phyloP scores from a whole-genome alignment of 1,140 invertebrate genomes.

The Anastatus disparis region DNA sequence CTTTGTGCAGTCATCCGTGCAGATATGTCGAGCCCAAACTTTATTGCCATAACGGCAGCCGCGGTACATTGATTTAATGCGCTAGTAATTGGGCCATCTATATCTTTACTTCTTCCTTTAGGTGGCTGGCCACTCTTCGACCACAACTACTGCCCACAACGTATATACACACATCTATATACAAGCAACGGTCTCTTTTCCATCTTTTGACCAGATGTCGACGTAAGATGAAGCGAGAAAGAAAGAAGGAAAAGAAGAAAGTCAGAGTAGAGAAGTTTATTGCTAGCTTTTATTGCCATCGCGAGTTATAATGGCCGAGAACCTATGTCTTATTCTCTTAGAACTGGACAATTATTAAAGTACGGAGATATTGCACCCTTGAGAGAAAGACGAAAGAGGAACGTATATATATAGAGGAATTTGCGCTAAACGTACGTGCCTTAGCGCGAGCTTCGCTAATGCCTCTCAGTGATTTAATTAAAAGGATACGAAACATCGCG shows the following conservation, averaged over 20 bases:
- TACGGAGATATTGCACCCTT: conserved; percentile 37
- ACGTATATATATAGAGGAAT: too few species aligned
- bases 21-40: conserved; percentile 17
- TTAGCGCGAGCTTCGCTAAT: conserved; percentile 6
- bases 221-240: not conserved
- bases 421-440: not conserved
- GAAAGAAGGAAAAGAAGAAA: not conserved
- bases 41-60: conserved; percentile 33
- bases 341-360: conserved; percentile 38
- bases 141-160: conserved; percentile 15
- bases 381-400: not conserved
- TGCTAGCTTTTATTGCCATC: conserved; percentile 39
- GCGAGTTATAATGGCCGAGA: not conserved
- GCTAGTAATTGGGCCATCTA: conserved; percentile 35
- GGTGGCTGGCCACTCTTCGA: conserved; percentile 24
- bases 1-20: conserved; percentile 6
- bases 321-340: conserved; percentile 26
- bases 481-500: too few species aligned
- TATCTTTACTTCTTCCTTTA: not conserved
- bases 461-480: conserved; percentile 40
- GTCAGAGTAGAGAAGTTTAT: conserved; percentile 29
- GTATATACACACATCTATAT: not conserved
- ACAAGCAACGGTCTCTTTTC: not conserved
- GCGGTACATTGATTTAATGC: conserved; percentile 42
- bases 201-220: conserved; percentile 12